Evolutionary conservation across 2,888 invertebrate species (phyloP).

Genomic region (Heliothis peltigera): DNA sequence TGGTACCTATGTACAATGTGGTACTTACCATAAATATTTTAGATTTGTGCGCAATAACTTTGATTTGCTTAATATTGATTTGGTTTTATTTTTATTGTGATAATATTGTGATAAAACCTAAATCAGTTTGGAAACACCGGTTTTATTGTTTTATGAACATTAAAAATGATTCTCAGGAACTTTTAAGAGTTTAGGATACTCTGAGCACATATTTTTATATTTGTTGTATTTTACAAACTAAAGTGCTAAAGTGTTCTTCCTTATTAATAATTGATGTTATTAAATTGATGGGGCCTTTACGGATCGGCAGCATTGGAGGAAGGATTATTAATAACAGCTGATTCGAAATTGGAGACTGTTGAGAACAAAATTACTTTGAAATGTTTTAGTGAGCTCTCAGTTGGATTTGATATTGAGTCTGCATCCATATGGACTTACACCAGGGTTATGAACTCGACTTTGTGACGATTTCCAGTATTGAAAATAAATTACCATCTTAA

Average conservation of each 20-base stretch:
- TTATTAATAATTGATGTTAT: conserved; percentile 57
- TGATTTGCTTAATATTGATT: conserved; percentile 46
- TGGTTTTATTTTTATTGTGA: conserved; percentile 64
- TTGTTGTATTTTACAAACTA: conserved; percentile 55
- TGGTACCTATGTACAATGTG: conserved; percentile 51
- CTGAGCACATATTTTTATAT: conserved; percentile 60
- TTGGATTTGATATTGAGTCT: conserved; percentile 53
- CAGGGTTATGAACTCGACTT: conserved; percentile 9
- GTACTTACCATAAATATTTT: conserved; percentile 58
- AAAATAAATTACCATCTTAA: conserved; percentile 15
- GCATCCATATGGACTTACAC: conserved; percentile 35
- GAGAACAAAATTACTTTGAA: conserved; percentile 56
- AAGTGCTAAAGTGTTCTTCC: conserved; percentile 53
- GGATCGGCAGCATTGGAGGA: conserved; percentile 56
- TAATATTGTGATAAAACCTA: conserved; percentile 63
- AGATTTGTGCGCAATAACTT: conserved; percentile 46
- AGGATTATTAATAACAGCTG: conserved; percentile 51
- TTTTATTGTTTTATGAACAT: conserved; percentile 48
- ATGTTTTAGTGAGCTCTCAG: conserved; percentile 44
- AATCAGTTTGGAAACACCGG: conserved; percentile 43
- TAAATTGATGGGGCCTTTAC: conserved; percentile 63
- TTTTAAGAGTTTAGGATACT: conserved; percentile 40
- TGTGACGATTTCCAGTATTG: conserved; percentile 24
- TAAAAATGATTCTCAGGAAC: conserved; percentile 45
- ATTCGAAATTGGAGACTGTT: conserved; percentile 65